phyloP scores from a whole-genome alignment of 2,113 vertebrate genomes.

The Perccottus glenii region DNA sequence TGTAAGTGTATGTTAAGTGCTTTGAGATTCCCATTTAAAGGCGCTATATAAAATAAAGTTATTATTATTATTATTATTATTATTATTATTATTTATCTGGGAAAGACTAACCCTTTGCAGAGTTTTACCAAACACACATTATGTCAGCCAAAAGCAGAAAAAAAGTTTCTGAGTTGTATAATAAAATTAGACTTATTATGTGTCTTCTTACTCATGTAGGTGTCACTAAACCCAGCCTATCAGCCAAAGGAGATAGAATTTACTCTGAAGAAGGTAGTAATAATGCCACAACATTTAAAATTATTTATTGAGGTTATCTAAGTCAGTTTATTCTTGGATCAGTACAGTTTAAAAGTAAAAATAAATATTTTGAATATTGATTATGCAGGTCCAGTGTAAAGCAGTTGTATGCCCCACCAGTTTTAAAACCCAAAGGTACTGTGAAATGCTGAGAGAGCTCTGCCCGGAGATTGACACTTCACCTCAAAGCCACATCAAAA shows the following conservation, averaged over 20 bases:
- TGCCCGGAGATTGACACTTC: constrained; percentile 85
- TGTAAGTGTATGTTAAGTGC: no score
- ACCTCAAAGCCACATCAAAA: constrained; percentile 80
- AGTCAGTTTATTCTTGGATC: no score
- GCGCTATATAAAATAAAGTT: no score
- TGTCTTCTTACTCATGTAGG: constrained; percentile 69
- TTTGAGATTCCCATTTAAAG: no score
- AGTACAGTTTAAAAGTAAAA: not conserved
- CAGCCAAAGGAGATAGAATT: constrained; percentile 86
- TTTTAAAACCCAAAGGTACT: constrained; percentile 91
- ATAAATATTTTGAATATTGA: not conserved
- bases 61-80: no score
- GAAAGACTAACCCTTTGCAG: not conserved
- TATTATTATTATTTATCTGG: no score
- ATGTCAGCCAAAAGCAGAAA: no score
- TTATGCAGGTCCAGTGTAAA: constrained; percentile 88
- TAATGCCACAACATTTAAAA: not conserved
- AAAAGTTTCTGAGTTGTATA: no score
- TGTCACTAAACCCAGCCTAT: constrained; percentile 92
- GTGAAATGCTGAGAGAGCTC: constrained; percentile 86
- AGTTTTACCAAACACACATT: not conserved
- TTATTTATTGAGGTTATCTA: no score
- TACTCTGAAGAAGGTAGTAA: constrained; percentile 84
- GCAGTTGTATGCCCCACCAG: constrained; percentile 87
- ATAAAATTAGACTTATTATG: not conserved